Base-by-base conservation (phyloP, 2,797 vertebrate species). In the Coilia nasus region DNA sequence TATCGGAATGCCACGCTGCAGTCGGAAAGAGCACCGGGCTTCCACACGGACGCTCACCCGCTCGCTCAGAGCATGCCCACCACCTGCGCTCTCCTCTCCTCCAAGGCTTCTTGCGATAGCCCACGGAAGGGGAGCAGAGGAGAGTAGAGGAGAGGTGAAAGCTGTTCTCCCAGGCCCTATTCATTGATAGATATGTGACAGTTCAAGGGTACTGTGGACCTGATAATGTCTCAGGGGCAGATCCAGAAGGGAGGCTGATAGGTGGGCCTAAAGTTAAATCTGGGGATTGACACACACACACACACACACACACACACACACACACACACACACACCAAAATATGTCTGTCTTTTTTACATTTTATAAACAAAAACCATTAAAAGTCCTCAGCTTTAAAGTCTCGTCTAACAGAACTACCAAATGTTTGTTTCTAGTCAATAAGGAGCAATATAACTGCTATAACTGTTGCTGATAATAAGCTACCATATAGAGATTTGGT, bases 11-110 rank as follows among this genome's bases (percentile, higher is more conserved):
- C 87, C 82, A 86, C 93, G 93, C 87, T 91, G 94, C 93, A 92
- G 91, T 85, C 92, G 90, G 93, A 94, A 95, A 91, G 91, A 94
- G 91, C 90, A 92, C 89, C 89, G 88, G 89, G 85, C 85, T 91
- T 93, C 88, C 71, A 31, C 14, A 35, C 28, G 25, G 64, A 71
- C 5, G 50, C 50, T 47, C 10, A 47, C 4, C 46, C 10, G 10
- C 3, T 14, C 9, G 64, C 28, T 28, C 62, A 9, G 71, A 78
- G 35, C 71, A 19, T 78, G 15, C 15, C 6, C 71, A 78, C 71
- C 71, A 78, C 71, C 71, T 44, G 71, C 44, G 71, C 17, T 31
- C 50, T 54, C 46, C 46, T 10, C 46, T 10, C 50, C 7, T 54
- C 50, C 14, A 54, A 10, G 35, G 35, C 35, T 2, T 41, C 35